These are phyloP conservation scores for Caenorhabditis zanzibari DNA, from an alignment of 2,888 invertebrate genomes.

Conservation along the genomic window DNA sequence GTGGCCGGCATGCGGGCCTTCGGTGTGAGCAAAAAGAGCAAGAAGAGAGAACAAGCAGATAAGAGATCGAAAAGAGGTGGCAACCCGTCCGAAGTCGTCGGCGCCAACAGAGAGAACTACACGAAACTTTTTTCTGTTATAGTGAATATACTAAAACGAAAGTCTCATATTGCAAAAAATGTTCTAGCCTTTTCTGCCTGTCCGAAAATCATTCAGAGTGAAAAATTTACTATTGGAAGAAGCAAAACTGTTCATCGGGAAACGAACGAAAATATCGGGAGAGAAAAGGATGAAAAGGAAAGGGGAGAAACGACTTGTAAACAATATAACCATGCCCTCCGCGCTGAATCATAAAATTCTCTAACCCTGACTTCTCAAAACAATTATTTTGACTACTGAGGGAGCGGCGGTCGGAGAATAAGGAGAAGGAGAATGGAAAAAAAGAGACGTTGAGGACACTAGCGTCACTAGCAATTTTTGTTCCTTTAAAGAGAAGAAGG, in stretches of 20 bases:
- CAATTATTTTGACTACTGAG: slow-evolving; percentile 47
- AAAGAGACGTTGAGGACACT: no score
- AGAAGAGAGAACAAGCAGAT: slow-evolving; percentile 35
- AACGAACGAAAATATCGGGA: slow-evolving; percentile 6
- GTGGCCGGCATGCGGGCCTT: not conserved
- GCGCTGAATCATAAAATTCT: slow-evolving; percentile 12
- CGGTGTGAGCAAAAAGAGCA: slow-evolving; percentile 23
- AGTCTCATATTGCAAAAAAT: no score
- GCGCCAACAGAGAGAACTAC: slow-evolving; percentile 13
- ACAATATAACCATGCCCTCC: slow-evolving; percentile 25
- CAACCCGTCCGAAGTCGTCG: slow-evolving; percentile 33
- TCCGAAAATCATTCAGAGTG: not conserved
- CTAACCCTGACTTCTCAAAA: slow-evolving; percentile 47
- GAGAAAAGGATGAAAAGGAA: slow-evolving; percentile 13
- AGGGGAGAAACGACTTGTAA: slow-evolving; percentile 22
- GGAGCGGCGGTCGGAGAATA: not conserved
- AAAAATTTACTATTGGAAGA: slow-evolving; percentile 9
- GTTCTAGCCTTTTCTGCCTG: no score
- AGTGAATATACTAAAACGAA: no score
- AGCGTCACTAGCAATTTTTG: not conserved
- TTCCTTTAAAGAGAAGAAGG: no score
- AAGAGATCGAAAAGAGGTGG: slow-evolving; percentile 50
- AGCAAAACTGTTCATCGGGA: not conserved
- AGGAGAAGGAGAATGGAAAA: no score
- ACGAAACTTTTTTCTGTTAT: no score